A percentile compares a stretch with the other conserved stretches of the same genome.
These are phyloP conservation scores for Circaetus gallicus DNA, from an alignment of 2,113 vertebrate genomes.

Conservation along the genomic window DNA sequence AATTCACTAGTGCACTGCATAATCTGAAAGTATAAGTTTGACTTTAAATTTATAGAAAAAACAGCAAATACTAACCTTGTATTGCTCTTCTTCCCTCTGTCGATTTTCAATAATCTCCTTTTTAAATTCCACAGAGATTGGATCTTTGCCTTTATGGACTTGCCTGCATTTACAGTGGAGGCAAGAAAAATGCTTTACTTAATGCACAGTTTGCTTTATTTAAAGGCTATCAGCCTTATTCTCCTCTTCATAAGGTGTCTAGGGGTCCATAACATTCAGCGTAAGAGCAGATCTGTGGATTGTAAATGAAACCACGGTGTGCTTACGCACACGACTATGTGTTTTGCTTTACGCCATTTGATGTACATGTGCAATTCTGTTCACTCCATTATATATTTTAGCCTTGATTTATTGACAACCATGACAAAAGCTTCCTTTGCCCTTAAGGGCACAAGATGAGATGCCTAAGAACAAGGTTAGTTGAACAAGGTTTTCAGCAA, in stretches of 20 bases:
- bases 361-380: not conserved
- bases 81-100: constrained; percentile 61
- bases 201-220: not conserved
- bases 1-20: not conserved
- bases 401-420: not conserved
- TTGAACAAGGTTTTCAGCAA: not conserved
- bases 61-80: constrained; percentile 71
- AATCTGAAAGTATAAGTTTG: not conserved
- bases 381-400: not conserved
- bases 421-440: not conserved
- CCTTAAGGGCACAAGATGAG: not conserved
- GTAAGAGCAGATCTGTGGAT: not conserved
- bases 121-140: constrained; percentile 66
- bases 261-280: not conserved
- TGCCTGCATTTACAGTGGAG: constrained; percentile 73
- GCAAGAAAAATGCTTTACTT: not conserved
- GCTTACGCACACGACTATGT: not conserved
- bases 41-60: not conserved
- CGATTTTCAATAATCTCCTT: constrained; percentile 75
- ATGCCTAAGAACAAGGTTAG: not conserved
- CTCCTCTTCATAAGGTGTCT: not conserved
- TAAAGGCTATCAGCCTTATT: not conserved
- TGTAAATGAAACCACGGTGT: not conserved
- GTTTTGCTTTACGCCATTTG: not conserved
- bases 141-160: constrained; percentile 79